phyloP scores from a whole-genome alignment of 1,140 invertebrate species.

The Drosophila leontia region DNA sequence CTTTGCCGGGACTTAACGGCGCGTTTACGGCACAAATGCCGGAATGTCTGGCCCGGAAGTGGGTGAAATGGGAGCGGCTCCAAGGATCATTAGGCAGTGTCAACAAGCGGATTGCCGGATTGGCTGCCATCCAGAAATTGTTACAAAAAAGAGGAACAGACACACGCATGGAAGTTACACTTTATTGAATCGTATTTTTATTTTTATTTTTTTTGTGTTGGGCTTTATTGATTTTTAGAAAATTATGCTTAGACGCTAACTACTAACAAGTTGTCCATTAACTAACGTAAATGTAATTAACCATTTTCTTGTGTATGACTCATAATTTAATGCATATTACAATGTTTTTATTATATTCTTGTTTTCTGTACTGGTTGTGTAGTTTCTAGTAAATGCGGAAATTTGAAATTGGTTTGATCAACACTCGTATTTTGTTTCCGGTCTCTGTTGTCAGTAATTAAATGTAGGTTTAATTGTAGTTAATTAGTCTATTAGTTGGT shows the following conservation, averaged over 20 bases:
- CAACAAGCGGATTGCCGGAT: constrained; percentile 38
- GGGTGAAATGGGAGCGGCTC: constrained; percentile 8
- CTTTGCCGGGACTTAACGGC: constrained; percentile 49
- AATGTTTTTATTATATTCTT: constrained; percentile 54
- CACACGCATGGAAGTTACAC: constrained; percentile 19
- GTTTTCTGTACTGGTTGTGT: constrained; percentile 55
- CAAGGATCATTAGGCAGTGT: constrained; percentile 65
- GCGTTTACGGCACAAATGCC: constrained; percentile 41
- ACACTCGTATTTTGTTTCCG: constrained; percentile 53
- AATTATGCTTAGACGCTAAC: constrained; percentile 77
- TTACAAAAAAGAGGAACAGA: neutral
- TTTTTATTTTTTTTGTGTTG: constrained; percentile 44
- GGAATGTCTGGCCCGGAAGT: constrained; percentile 45
- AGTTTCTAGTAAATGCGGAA: constrained; percentile 84
- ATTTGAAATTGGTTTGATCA: constrained; percentile 76
- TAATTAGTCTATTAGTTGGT: constrained; percentile 79
- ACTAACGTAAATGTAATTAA: constrained; percentile 81
- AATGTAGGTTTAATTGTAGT: constrained; percentile 67
- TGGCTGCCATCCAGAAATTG: constrained; percentile 32
- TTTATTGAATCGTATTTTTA: constrained; percentile 7
- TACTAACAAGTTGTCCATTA: constrained; percentile 83
- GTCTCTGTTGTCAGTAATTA: constrained; percentile 41
- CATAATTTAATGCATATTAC: constrained; percentile 64
- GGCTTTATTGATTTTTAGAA: constrained; percentile 80
- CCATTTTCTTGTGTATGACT: constrained; percentile 42